phyloP scores from a whole-genome alignment of 2,888 invertebrate genomes.

The Zhengitettix transpicula region DNA sequence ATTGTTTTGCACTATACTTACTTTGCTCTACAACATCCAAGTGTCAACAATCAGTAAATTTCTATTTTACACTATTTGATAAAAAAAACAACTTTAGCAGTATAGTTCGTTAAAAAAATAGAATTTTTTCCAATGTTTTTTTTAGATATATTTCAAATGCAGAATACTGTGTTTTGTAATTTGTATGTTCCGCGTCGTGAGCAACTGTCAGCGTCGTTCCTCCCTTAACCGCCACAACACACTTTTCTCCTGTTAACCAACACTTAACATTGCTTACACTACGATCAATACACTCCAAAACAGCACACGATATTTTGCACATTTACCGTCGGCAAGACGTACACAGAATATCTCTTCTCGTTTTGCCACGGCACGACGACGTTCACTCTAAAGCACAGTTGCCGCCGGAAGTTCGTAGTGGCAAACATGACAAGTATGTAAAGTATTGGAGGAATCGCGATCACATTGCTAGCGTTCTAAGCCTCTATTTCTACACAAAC shows the following conservation, averaged over 20 bases:
- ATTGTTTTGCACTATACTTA: too few relatives aligned
- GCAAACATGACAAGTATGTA: conserved; percentile 53
- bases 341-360: too few relatives aligned
- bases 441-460: conserved; percentile 59
- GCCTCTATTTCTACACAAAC: conserved; percentile 22
- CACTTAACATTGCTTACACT: conserved; percentile 8
- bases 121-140: too few relatives aligned
- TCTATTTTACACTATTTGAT: too few relatives aligned
- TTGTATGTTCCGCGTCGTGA: background rate
- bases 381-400: conserved; percentile 7
- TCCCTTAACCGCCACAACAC: background rate
- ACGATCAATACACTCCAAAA: conserved; percentile 12
- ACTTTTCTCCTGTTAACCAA: conserved; percentile 2
- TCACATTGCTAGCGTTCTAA: conserved; percentile 56
- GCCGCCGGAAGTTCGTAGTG: conserved; percentile 22
- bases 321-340: too few relatives aligned
- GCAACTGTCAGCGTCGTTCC: background rate
- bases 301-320: conserved; percentile 7
- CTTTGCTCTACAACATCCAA: too few relatives aligned
- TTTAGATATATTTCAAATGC: too few relatives aligned
- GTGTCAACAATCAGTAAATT: too few relatives aligned
- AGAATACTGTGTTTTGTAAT: too few relatives aligned
- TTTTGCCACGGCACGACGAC: conserved; percentile 9
- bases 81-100: too few relatives aligned
- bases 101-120: too few relatives aligned